Base-by-base conservation (phyloP, 1,140 invertebrate genomes). In the Dendrolimus kikuchii region DNA sequence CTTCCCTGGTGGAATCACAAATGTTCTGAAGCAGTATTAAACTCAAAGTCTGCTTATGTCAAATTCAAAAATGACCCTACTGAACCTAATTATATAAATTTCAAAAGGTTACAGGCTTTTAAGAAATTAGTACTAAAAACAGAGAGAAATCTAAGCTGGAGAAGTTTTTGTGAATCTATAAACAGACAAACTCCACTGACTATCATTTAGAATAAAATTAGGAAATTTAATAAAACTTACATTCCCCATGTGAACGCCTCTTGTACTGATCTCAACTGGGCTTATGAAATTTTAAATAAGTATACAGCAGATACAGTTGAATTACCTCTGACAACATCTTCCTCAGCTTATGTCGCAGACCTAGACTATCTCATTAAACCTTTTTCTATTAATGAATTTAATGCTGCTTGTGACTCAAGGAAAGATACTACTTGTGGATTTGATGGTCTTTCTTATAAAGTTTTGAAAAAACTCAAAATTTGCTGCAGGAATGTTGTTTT, bases 1-100 rank as follows among this genome's bases (percentile, higher is more conserved):
- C 42, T 63, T 41, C 61, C 61, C 7, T 63, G 61, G 61, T 64
- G 58, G 58, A 64, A 60, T 57, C 5, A 46, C 36, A 51, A 40
- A 38, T 64, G 62, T 54, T 41, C 48, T 38, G n/a, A 40, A 9
- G 58, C 62, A 4, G 58, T 60, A 40, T 8, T 37, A 38, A 44
- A 64, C 37, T 47, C 10, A 40, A 60, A 53, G 38, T 43, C 9
- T 5, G 54, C 58, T 36, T 64, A 64, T 49, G 7, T 51, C 10
- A 9, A 45, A 10, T 64, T 64, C 47, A 64, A 60, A 57, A 6
- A 49, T 7, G 43, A 64, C 47, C 58, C 58, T 38, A 37, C 43
- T 52, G 10, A 40, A 42, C 8, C 51, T 49, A 57, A 57, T 38
- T 64, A 55, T 39, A 46, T 59, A 40, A 38, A 53, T 7, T 63